Base-by-base conservation (phyloP, 64 coral and sea anemone species). In the Orbicella faveolata region DNA sequence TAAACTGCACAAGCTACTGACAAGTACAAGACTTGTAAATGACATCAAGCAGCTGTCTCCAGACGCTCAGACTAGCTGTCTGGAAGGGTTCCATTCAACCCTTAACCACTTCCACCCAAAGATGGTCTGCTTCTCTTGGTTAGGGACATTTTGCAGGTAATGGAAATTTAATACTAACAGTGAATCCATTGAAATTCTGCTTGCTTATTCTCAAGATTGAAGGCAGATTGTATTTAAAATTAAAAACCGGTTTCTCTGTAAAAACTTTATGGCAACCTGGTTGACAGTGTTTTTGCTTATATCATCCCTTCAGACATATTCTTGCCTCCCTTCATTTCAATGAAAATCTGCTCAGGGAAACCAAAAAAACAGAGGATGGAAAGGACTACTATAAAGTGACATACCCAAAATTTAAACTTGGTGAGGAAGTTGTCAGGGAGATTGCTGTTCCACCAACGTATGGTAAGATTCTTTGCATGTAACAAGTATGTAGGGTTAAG, bases 1-100 rank as follows among this genome's bases (percentile, higher is more conserved):
- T 37, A 84, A 84, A 35, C 34, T 84, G 33, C 16, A 84, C 16
- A 84, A 84, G 61, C 35, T 72, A 9, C 41, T 84, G 66, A 84
- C 61, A 12, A 23, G 66, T 51, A 84, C 82, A 84, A 84, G 62
- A 26, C 88, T 65, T 76, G 34, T 90, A 0, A 69, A 67, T 44
- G 88, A 79, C 77, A 90, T 90, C 88, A 79, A 90, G 63, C 54
- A 77, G 64, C 76, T 81, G 64, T 79, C 75, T 20, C 88, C 88
- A 70, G 62, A 67, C 41, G 70, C 15, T 15, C 63, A 88, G 9
- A 88, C 85, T 75, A 88, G 85, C 39, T 73, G 7, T 52, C 39
- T 88, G 85, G 88, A 90, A 70, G 88, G 88, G 37, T 90, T 90
- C 53, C 88, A 90, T 81, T 69, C 76, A 61, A 79, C 76, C 18